A percentile compares a stretch with the other conserved stretches of the same genome.
Conservation (phyloP, 2,113 vertebrate species). For the Pogona vitticeps region DNA sequence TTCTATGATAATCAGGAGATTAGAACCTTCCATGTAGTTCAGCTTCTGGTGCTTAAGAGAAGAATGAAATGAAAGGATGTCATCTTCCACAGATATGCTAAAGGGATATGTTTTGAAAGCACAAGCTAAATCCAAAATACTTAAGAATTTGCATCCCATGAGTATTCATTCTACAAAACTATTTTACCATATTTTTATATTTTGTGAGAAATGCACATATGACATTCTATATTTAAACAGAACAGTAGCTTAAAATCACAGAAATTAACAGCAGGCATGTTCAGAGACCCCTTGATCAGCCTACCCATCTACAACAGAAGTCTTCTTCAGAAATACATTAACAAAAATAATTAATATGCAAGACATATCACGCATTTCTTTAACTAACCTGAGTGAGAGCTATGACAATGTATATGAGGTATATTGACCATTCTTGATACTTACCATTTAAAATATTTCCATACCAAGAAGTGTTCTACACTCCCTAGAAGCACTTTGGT, state of each 20-base stretch:
- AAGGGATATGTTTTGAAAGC: background rate
- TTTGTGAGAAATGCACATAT: background rate
- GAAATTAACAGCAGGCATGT: no score
- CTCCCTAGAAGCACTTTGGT: background rate
- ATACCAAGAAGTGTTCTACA: background rate
- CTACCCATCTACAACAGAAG: no score
- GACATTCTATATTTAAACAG: background rate
- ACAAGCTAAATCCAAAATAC: background rate
- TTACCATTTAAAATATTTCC: background rate
- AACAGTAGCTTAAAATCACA: background rate
- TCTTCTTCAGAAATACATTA: no score
- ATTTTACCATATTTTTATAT: background rate
- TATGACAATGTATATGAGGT: background rate
- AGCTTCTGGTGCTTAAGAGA: background rate
- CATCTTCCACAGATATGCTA: background rate
- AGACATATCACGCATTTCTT: background rate
- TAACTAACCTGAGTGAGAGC: background rate
- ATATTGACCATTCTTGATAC: background rate
- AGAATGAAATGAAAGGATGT: background rate
- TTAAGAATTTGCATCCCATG: background rate
- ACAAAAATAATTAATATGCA: background rate
- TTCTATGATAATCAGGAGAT: no score
- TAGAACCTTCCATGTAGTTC: no score
- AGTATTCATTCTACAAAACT: background rate
- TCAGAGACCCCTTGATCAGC: no score